Base-by-base conservation (phyloP, 2,797 vertebrate genomes). In the Micrastur ruficollis region DNA sequence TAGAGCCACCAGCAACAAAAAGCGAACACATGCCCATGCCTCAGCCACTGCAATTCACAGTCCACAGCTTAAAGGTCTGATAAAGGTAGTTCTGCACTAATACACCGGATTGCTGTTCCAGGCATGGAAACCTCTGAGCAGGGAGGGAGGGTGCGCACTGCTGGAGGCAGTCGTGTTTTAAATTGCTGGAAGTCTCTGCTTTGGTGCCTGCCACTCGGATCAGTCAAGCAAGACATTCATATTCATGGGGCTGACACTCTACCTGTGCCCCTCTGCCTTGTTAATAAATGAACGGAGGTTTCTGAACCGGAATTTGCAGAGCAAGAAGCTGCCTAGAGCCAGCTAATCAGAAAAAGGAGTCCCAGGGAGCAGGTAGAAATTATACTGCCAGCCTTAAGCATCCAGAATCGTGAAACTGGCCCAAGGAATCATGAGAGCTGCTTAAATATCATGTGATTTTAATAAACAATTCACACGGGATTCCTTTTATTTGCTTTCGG, bases 391-490 rank as follows among this genome's bases (percentile, higher is more conserved):
- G 62, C 65, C 92, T 62, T 56, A 66, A 73, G 84, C 72, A 70
- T 81, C 59, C 58, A 38, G 62, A 68, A 40, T 36, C 11, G 0
- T 56, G 65, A 79, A 89, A 86, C 38, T 73, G 84, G 81, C 89
- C 93, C 78, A 81, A 66, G 68, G 75, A 88, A 81, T 86, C 88
- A 34, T 2, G 36, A 91, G 63, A 92, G 75, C 53, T 61, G 56
- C 89, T 94, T 92, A 53, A 94, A 96, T 86, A 83, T 89, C 89
- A 86, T 71, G 72, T 78, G 79, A 95, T 93, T 94, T 85, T 91
- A 85, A 88, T 81, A 95, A 91, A 81, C 53, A 89, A 44, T 72
- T 93, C 81, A 3, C 62, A n/a, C 2, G 58, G 72, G 94, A 92
- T 87, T 87, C 61, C 55, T 90, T 94, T 91, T 81, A 93, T 86